Evolutionary conservation across 2,797 vertebrate species (phyloP).

Genomic region (Pangasius larnaudii): DNA sequence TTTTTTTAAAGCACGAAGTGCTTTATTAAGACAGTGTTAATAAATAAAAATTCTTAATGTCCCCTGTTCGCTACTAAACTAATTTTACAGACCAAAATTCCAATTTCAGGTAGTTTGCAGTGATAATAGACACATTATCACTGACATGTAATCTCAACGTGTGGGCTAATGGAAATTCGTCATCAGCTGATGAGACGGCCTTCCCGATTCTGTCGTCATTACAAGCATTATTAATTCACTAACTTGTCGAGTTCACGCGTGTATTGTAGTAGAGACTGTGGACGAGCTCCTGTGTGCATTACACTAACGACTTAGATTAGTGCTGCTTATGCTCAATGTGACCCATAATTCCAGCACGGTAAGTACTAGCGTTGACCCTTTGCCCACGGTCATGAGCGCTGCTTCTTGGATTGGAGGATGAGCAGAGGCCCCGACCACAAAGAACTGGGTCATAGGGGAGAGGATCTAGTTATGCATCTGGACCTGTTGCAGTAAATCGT

Average conservation of each 20-base stretch:
- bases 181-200: constrained; percentile 23
- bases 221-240: constrained; percentile 38
- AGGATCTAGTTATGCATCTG: constrained; percentile 21
- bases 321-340: constrained; percentile 9
- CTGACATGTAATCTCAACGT: not conserved
- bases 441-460: constrained; percentile 44
- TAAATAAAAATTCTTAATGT: not conserved
- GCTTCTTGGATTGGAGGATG: constrained; percentile 43
- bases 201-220: constrained; percentile 31
- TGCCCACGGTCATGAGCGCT: not conserved
- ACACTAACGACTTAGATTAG: constrained; percentile 39
- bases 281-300: constrained; percentile 23
- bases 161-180: constrained; percentile 38
- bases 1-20: not conserved
- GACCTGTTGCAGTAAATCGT: constrained; percentile 25
- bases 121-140: not conserved
- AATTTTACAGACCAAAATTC: not conserved
- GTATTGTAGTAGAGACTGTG: not conserved
- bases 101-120: constrained; percentile 1
- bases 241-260: constrained; percentile 10
- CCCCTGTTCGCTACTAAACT: not conserved
- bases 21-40: not conserved
- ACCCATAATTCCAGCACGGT: constrained; percentile 47
- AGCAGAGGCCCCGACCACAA: not conserved
- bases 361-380: constrained; percentile 33